Evolutionary conservation across 2,797 vertebrate species (phyloP).

Genomic region (Phoebastria nigripes): DNA sequence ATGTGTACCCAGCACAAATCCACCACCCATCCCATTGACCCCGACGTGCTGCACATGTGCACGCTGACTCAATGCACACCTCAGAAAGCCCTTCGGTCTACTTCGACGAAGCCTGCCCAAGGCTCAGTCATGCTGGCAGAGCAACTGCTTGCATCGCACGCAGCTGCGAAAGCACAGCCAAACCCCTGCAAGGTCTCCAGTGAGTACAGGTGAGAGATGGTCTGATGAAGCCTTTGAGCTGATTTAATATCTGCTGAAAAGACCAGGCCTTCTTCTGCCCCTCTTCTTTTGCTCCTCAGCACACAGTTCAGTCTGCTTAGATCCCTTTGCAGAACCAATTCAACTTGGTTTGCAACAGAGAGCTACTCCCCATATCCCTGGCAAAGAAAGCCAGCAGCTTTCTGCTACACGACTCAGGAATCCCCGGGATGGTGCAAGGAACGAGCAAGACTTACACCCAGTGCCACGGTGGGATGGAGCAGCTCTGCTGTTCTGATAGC

Average conservation of each 20-base stretch:
- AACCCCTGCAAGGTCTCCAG: not conserved
- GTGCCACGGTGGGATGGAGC: not conserved
- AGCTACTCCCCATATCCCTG: not conserved
- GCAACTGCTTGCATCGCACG: fast-evolving
- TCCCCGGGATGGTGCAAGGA: not conserved
- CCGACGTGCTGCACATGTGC: fast-evolving
- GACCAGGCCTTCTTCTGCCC: not conserved
- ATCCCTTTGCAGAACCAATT: not conserved
- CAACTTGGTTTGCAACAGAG: not conserved
- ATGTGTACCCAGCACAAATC: not conserved
- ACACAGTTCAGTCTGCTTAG: not conserved
- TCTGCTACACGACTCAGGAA: not conserved
- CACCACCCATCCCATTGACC: not conserved
- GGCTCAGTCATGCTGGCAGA: not conserved
- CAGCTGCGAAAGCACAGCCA: not conserved
- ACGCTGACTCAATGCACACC: not conserved
- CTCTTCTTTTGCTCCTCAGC: not conserved
- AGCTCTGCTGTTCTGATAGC: not conserved
- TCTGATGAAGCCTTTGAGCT: not conserved
- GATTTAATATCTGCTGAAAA: not conserved
- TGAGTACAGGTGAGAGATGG: not conserved
- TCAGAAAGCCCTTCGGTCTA: not conserved
- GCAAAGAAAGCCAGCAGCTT: not conserved
- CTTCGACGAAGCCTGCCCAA: not conserved
- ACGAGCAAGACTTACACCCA: not conserved